Evolutionary conservation across 2,113 vertebrate genomes (phyloP).

Genomic region (Marcusenius ussheri): DNA sequence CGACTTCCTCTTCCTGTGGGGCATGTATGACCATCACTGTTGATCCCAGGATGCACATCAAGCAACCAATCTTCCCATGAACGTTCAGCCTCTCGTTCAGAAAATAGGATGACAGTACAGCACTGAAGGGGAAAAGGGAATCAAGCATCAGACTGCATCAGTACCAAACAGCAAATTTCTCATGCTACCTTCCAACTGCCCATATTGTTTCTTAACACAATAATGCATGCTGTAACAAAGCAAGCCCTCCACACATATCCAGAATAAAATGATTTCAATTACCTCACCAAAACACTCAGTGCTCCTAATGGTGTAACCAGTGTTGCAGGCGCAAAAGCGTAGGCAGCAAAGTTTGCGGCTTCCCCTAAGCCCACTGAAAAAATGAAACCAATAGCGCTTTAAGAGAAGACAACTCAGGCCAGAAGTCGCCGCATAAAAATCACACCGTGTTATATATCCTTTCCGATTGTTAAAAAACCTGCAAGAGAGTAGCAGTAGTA

Average conservation of each 20-base stretch:
- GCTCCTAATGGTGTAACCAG: conserved; percentile 76
- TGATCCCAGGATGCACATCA: conserved; percentile 71
- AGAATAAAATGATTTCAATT: not conserved
- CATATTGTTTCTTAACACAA: not conserved
- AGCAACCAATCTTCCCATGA: conserved; percentile 70
- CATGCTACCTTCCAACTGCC: not conserved
- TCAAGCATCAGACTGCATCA: not conserved
- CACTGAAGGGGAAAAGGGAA: conserved; percentile 47
- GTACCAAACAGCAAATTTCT: not conserved
- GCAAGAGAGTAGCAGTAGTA: not conserved
- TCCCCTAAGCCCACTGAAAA: conserved; percentile 71
- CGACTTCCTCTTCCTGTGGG: conserved; percentile 68
- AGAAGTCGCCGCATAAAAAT: no score
- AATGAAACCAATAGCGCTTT: not conserved
- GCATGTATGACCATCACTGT: conserved; percentile 78
- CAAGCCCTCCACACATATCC: not conserved
- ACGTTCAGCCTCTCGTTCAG: conserved; percentile 72
- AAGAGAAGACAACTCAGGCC: not conserved
- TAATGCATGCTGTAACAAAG: not conserved
- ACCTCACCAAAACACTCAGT: conserved; percentile 77
- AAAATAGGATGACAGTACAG: conserved; percentile 72
- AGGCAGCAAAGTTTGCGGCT: conserved; percentile 75
- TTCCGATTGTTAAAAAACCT: not conserved
- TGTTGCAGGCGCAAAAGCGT: conserved; percentile 74
- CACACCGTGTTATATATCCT: not conserved